phyloP scores from a whole-genome alignment of 2,113 vertebrate species.

The Gracilinanus agilis region DNA sequence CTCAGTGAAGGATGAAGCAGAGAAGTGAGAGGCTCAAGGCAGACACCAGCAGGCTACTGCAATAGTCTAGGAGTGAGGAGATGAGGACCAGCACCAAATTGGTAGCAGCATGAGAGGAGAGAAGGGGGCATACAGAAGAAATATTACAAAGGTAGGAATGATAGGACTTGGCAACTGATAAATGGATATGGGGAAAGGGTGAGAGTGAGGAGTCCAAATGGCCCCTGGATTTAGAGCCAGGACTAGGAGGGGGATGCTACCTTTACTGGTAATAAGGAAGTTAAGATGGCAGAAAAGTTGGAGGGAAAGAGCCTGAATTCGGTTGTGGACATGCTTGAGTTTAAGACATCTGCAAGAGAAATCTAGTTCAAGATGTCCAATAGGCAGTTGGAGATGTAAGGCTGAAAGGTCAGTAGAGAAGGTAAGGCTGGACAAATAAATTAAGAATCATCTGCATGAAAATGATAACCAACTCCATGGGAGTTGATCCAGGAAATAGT shows the following conservation, averaged over 20 bases:
- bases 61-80: background rate
- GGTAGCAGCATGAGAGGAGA: background rate
- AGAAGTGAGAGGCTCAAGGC: background rate
- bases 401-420: background rate
- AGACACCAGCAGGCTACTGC: background rate
- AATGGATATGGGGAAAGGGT: background rate
- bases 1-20: background rate
- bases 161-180: background rate
- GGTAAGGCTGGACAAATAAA: background rate
- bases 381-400: too few relatives aligned
- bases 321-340: too few relatives aligned
- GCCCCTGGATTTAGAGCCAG: too few relatives aligned
- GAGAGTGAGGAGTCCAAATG: background rate
- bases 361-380: too few relatives aligned
- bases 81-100: background rate
- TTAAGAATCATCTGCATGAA: background rate
- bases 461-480: background rate
- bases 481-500: background rate
- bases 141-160: background rate
- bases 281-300: too few relatives aligned
- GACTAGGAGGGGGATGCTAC: too few relatives aligned
- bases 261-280: too few relatives aligned
- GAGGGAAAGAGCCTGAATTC: too few relatives aligned
- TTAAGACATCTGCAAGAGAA: too few relatives aligned
- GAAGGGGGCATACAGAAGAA: background rate